Evolutionary conservation across 1,140 invertebrate species (phyloP), one percentile per base, ranked within the genome.

Genomic region (Leptoteleia sp.): DNA sequence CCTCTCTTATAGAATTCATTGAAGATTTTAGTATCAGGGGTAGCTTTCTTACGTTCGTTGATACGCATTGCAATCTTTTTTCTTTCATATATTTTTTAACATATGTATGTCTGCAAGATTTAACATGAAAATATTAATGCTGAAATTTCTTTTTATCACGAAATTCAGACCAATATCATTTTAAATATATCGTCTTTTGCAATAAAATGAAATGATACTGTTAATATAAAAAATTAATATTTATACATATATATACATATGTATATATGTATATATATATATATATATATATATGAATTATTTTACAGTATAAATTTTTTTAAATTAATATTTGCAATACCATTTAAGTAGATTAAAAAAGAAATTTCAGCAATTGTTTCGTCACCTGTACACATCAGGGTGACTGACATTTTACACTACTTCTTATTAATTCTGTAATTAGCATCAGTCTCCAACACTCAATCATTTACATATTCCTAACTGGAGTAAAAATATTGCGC

Each of bases 381-480:
- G 64, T 75, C 61, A 65, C 16, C 47, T 43, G 33, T 54, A 52
- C 55, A 57, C 52, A 50, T 54, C 27, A 47, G 40, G 31, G 12
- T 77, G 57, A 70, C 29, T 50, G 48, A 50, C 57, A 68, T 71
- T 68, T 52, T 61, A 77, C 17, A 47, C 27, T 76, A 55, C 68
- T 73, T 70, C 55, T 80, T 68, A 76, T 61, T 72, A 79, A 47
- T 72, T 70, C 50, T 73, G 48, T 61, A 68, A 70, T 80, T 68
- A 76, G 50, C 73, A 73, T 72, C 72, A 80, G 78, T 80, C 73
- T 80, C 78, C 47, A 61, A 71, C 77, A 79, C 61, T 75, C 59
- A 79, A 79, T 79, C 77, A 71, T 70, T 42, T 70, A 61, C 68
- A 59, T 64, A 19, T 68, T 61, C 22, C 47, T 64, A 47, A 37